A percentile compares a stretch with the other conserved stretches of the same genome.
These are phyloP conservation scores for Lophura nycthemera DNA, from an alignment of 2,113 vertebrate species.

Conservation along the genomic window DNA sequence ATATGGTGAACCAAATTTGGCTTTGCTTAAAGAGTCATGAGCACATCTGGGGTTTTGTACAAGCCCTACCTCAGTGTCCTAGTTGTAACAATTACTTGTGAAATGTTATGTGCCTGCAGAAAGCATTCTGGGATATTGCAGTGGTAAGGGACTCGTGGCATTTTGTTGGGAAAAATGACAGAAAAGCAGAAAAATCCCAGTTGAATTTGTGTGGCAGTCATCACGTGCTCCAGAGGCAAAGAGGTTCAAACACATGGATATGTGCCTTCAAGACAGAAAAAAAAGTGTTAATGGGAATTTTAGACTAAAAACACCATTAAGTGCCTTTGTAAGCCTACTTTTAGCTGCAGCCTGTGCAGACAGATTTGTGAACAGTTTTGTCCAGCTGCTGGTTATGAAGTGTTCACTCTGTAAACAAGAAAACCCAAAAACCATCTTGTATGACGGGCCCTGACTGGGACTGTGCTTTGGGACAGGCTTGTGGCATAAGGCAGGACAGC, in stretches of 20 bases:
- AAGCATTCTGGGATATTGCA: background rate
- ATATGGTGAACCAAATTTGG: background rate
- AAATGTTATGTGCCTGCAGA: background rate
- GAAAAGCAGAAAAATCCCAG: background rate
- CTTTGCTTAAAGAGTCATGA: background rate
- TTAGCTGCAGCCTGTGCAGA: background rate
- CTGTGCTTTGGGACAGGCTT: background rate
- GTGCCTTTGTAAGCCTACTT: background rate
- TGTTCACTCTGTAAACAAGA: background rate
- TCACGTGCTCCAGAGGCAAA: background rate
- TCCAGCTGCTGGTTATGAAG: background rate
- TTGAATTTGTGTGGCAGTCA: background rate
- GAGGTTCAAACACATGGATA: background rate
- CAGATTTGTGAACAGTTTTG: background rate
- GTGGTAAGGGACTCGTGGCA: background rate
- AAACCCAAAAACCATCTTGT: background rate
- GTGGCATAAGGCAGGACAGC: background rate
- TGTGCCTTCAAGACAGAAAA: background rate
- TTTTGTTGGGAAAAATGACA: background rate
- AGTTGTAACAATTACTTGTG: background rate
- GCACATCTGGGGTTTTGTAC: background rate
- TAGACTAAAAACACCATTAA: background rate
- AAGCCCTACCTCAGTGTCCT: background rate
- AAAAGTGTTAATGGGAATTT: background rate
- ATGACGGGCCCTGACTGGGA: background rate